Base-by-base conservation (phyloP, 1,140 invertebrate species). In the Nasonia giraulti region DNA sequence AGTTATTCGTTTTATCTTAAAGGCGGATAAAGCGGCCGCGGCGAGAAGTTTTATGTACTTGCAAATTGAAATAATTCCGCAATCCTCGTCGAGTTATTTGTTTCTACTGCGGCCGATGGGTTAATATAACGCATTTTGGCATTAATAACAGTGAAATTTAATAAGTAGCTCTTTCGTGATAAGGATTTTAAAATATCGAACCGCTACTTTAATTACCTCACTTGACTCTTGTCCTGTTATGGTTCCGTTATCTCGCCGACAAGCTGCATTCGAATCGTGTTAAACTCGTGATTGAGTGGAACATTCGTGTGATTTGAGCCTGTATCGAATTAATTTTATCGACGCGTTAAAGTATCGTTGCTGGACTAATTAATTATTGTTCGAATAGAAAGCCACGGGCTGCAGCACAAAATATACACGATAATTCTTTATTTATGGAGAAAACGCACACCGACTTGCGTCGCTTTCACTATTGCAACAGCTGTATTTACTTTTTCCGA, bases 81-180 rank as follows among this genome's bases (percentile, higher is more conserved):
- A 40, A 68, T 27, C 27, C n/a, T 68, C 68, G 27, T 44, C 40
- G 20, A 44, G n/a, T 6, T 44, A 37, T 68, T 68, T 40, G 20
- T 23, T 20, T 79, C 10, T 68, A 55, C 40, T 44, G 27, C 1
- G 40, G 7, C 40, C 40, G 37, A 80, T 80, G 68, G 69, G 68
- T 69, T 44, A 69, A 79, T 40, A 68, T 68, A 68, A 69, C 33
- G 37, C 31, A 40, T 69, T 69, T 68, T 69, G 78, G 14, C 66
- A 80, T 69, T 73, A 82, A 62, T 82, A 74, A 82, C 80, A 82
- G 69, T 82, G 80, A 82, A 73, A 82, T 73, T 82, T 82, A 82
- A 62, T 82, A 75, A 75, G 80, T 55, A 82, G 31, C 47, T 82
- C 55, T 74, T 74, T 82, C 47, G 20, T 23, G 69, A 75, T 82